phyloP scores from a whole-genome alignment of 1,140 invertebrate genomes.

The Leptinotarsa texana region DNA sequence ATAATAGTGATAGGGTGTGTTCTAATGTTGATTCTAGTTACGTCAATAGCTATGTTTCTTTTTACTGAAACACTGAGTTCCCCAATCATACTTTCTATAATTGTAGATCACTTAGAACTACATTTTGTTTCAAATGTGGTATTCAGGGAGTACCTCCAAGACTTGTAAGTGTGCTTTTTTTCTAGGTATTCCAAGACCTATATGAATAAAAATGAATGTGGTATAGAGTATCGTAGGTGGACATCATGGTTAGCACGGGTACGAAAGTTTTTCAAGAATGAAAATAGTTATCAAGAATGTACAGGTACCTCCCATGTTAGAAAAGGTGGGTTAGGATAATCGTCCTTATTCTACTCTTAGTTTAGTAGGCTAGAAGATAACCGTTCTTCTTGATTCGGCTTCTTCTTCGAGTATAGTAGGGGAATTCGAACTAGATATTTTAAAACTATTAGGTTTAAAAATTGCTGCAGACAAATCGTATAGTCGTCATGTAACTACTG shows the following conservation, averaged over 20 bases:
- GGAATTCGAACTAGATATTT: neutral
- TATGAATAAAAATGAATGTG: too few species aligned
- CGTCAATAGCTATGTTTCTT: too few species aligned
- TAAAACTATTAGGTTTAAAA: neutral
- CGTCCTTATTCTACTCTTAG: neutral
- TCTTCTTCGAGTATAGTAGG: neutral
- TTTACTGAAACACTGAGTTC: neutral
- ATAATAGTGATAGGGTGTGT: too few species aligned
- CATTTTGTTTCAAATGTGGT: neutral
- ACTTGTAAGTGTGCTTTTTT: neutral
- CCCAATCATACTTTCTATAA: neutral
- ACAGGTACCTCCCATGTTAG: neutral
- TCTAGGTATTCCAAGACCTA: neutral
- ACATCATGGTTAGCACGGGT: too few species aligned
- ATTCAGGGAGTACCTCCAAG: neutral
- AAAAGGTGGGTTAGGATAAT: neutral
- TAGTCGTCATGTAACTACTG: too few species aligned
- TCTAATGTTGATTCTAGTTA: too few species aligned
- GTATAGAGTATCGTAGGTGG: too few species aligned
- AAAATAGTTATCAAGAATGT: neutral
- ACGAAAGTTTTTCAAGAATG: too few species aligned
- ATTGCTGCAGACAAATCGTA: too few species aligned
- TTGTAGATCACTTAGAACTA: neutral
- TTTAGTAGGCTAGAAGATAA: neutral
- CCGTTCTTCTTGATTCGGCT: neutral